phyloP scores from a whole-genome alignment of 2,888 invertebrate species.

The Agriopis leucophaearia region DNA sequence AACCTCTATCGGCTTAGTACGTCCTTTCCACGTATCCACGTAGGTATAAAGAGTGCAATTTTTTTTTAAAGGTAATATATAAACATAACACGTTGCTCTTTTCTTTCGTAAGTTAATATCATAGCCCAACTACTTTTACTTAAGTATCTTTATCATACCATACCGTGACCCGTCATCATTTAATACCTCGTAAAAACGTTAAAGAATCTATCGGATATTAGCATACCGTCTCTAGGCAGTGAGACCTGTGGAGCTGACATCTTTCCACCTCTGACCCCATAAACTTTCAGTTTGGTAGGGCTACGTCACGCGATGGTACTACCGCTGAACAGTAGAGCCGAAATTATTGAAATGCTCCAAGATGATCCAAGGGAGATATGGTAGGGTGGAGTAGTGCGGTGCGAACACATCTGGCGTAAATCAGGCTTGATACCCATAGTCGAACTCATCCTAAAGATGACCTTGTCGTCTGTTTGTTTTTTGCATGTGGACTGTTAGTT shows the following conservation, averaged over 20 bases:
- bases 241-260: slow-evolving; percentile 44
- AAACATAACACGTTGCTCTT: no score
- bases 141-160: background rate
- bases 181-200: slow-evolving; percentile 34
- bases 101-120: background rate
- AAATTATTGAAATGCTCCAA: background rate
- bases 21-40: no score
- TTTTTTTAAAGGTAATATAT: no score
- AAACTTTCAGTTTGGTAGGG: slow-evolving; percentile 34
- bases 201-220: slow-evolving; percentile 39
- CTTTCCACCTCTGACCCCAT: slow-evolving; percentile 36
- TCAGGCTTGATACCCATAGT: no score
- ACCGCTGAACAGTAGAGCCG: slow-evolving; percentile 15
- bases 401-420: no score
- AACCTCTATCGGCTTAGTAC: no score
- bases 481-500: no score
- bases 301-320: slow-evolving; percentile 38
- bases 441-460: no score
- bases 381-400: no score
- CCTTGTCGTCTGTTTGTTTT: no score
- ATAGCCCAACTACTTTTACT: background rate
- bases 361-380: no score
- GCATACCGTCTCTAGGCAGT: slow-evolving; percentile 25
- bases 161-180: slow-evolving; percentile 18
- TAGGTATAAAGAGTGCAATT: no score